These are phyloP conservation scores for Pagetopsis macropterus DNA, from an alignment of 2,797 vertebrate species.

Conservation along the genomic window DNA sequence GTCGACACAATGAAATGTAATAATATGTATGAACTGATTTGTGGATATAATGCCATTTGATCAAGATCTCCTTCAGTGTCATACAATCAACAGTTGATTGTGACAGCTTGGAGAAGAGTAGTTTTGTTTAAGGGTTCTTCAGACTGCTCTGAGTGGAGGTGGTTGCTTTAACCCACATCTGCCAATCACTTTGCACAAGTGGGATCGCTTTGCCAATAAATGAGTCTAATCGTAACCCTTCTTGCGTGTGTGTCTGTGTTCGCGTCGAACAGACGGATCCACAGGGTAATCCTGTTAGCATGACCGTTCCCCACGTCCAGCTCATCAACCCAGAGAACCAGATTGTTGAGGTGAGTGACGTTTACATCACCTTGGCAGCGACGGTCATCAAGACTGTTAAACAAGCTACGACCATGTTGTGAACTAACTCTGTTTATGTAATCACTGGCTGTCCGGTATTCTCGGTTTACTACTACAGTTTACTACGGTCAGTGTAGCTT, in stretches of 20 bases:
- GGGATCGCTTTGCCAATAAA: slow-evolving; percentile 55
- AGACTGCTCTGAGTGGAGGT: slow-evolving; percentile 5
- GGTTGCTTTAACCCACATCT: slow-evolving; percentile 53
- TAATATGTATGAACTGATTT: no score
- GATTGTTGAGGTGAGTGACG: slow-evolving; percentile 92
- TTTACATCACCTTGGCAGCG: slow-evolving; percentile 6
- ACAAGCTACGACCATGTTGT: background rate
- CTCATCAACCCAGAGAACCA: slow-evolving; percentile 99
- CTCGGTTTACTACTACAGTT: background rate
- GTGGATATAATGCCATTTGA: background rate
- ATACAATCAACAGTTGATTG: background rate
- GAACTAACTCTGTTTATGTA: background rate
- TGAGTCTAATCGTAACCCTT: slow-evolving; percentile 55
- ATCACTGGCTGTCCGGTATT: slow-evolving; percentile 7
- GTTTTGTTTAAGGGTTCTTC: background rate
- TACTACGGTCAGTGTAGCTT: slow-evolving; percentile 18
- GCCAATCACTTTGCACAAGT: slow-evolving; percentile 53
- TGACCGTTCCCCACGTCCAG: slow-evolving; percentile 97
- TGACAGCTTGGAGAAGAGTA: background rate
- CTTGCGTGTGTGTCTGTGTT: slow-evolving; percentile 24
- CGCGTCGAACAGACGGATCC: slow-evolving; percentile 86
- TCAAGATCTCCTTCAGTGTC: background rate
- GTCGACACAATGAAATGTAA: background rate
- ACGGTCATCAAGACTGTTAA: background rate
- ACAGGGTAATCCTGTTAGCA: slow-evolving; percentile 89